Evolutionary conservation across 2,797 vertebrate genomes (phyloP), one percentile per base, ranked within the genome.

Genomic region (Tragopan temminckii): DNA sequence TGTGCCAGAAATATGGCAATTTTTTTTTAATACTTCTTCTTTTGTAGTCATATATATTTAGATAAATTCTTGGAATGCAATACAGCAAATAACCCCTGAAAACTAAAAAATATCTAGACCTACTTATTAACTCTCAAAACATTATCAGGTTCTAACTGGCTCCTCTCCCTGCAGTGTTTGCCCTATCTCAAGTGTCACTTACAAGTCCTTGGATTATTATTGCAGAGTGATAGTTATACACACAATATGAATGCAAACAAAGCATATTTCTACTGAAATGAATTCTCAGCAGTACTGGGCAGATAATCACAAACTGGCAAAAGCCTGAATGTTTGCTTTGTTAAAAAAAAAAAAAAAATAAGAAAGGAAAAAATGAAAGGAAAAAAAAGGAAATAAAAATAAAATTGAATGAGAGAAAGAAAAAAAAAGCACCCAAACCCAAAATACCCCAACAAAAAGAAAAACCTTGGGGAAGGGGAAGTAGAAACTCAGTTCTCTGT

Each of bases 181-280:
- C 17, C 31, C 59, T 83, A 29, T 85, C 87, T 91, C 66, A 89
- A 90, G 58, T 67, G 61, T 91, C 87, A 90, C 38, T 82, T 88
- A 23, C 13, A 94, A 86, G 48, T 69, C 48, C 58, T 90, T 87
- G 67, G 84, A 87, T 94, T 42, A 59, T 68, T 90, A 70, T 78
- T 91, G 80, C 62, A 50, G 45, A 74, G 17, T 80, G 36, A 69
- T 71, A 86, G 90, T 93, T 93, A 91, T 76, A 57, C 19, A 75
- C 17, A 59, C 17, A 59, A 61, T 86, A 80, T 80, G 63, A 95
- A 95, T 84, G 70, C 35, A 91, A 85, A 80, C 55, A 89, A 89
- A 84, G 9, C 11, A 27, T 59, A 35, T 62, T 93, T 71, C 33
- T 36, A 78, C 40, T 67, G 55, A 95, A 94, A 77, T 63, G 29